Evolutionary conservation across 2,888 invertebrate genomes (phyloP).

Genomic region (Omphaloscelis lunosa): DNA sequence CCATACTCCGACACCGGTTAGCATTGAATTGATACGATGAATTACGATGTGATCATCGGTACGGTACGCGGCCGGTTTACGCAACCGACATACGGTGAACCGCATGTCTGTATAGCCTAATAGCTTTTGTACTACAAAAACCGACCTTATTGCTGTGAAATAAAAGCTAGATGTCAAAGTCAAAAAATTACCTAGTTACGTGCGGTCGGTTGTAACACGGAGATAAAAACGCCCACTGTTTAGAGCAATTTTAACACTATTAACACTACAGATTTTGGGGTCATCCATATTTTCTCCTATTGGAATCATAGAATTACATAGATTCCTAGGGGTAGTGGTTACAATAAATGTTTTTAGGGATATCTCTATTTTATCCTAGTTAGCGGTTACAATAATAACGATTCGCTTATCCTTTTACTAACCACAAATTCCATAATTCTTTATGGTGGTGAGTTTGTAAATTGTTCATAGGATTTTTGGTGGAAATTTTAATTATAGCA

Average conservation of each 20-base stretch:
- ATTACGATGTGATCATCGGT: constrained; percentile 62
- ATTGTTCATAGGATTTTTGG: neutral
- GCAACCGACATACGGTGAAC: constrained; percentile 69
- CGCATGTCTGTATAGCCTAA: constrained; percentile 67
- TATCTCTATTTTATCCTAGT: no score
- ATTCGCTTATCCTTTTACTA: neutral
- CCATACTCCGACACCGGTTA: constrained; percentile 50
- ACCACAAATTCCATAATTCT: neutral
- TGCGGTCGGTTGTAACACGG: neutral
- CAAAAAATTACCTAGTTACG: neutral
- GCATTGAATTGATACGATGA: constrained; percentile 62
- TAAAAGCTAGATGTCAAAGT: neutral
- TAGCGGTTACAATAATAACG: neutral
- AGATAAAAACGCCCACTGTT: constrained; percentile 56
- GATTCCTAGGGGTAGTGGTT: constrained; percentile 5
- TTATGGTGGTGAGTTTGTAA: neutral
- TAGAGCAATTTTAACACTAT: constrained; percentile 43
- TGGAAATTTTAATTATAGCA: neutral
- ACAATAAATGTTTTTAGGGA: neutral
- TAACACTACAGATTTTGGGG: neutral
- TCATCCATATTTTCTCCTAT: constrained; percentile 10
- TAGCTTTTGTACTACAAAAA: constrained; percentile 2
- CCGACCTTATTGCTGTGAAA: constrained; percentile 1
- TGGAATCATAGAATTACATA: constrained; percentile 4
- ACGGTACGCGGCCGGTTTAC: constrained; percentile 70